phyloP scores from a whole-genome alignment of 2,888 invertebrate genomes.

The Noctua janthe region DNA sequence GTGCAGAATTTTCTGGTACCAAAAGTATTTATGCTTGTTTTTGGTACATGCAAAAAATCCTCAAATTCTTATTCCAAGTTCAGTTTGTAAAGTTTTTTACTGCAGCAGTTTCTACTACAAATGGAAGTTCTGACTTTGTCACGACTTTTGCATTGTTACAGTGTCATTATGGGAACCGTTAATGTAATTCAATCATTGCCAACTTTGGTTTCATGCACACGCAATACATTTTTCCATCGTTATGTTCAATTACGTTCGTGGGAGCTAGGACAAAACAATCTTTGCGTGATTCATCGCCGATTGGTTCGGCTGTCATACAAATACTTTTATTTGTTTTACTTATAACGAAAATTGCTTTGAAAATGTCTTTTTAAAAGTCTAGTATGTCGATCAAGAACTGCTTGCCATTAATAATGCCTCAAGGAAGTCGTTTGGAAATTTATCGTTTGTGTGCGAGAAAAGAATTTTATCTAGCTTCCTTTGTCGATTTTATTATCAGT shows the following conservation, averaged over 20 bases:
- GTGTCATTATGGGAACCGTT: conserved; percentile 49
- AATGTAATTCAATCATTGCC: conserved; percentile 55
- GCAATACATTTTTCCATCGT: conserved; percentile 57
- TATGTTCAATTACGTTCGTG: conserved; percentile 58
- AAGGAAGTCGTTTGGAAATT: conserved; percentile 33
- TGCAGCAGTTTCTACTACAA: conserved; percentile 15
- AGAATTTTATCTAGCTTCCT: conserved; percentile 37
- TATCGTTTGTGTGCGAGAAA: conserved; percentile 36
- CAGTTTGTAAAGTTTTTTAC: conserved; percentile 11
- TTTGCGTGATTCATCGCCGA: conserved; percentile 56
- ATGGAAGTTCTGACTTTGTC: conserved; percentile 34
- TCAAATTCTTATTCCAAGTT: conserved; percentile 7
- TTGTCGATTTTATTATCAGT: conserved; percentile 32
- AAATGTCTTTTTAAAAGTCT: background rate
- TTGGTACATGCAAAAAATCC: conserved; percentile 9
- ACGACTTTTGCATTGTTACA: conserved; percentile 59
- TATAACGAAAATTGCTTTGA: background rate
- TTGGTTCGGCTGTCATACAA: conserved; percentile 35
- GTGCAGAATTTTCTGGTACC: conserved; percentile 17
- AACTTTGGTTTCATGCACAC: conserved; percentile 59
- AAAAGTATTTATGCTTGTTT: conserved; percentile 3
- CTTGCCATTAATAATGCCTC: conserved; percentile 35
- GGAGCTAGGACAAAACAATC: conserved; percentile 61
- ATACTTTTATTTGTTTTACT: conserved; percentile 23
- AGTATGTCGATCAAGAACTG: conserved; percentile 5